Evolutionary conservation across 1,140 invertebrate genomes (phyloP), one percentile per base, ranked within the genome.

Genomic region (Drosophila nigrodunni): DNA sequence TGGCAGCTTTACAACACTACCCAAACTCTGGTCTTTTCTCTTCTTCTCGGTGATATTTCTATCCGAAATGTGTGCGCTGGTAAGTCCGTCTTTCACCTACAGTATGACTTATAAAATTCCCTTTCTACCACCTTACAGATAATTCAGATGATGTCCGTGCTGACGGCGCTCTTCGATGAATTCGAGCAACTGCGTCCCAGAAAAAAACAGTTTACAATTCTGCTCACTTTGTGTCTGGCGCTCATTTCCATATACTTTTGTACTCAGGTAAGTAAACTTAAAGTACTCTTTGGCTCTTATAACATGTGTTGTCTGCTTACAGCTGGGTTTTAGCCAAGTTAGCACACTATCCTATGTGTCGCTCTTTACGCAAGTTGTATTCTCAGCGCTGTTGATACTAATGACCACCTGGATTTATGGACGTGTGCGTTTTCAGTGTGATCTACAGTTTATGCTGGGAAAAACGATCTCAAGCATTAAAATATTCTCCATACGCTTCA

Each of bases 381-480:
- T 96, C 34, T 96, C 95, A 68, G 92, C 95, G 21, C 92, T 96
- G 43, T 95, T 97, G 92, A 93, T 96, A 0, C 78, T 96, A 34
- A 95, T 95, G 15, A 94, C 96, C 34, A 94, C 95, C 6, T 97
- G 96, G 95, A 95, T 95, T 7, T 97, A 97, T 91, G 96, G 96
- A 90, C 94, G 94, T 30, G 93, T 95, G 11, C 94, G 95, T 67
- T 95, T 97, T 60, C 94, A 94, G 47, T 92, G 94, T 52, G 96
- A 97, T 83, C 93, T 97, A 1, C 94, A 97, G 89, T 96, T 96
- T 80, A 98, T 97, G 97, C 94, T 96, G 5, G 95, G 96, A 10
- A 94, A 94, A 82, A 95, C 95, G 77, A 94, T 97, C 8, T 94
- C 91, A 79, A 92, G 67, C 66, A 67, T 89, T 13, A 92, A 89